A percentile compares a stretch with the other conserved stretches of the same genome.
Conservation (phyloP, 2,797 vertebrate species). For the Natrix natrix region DNA sequence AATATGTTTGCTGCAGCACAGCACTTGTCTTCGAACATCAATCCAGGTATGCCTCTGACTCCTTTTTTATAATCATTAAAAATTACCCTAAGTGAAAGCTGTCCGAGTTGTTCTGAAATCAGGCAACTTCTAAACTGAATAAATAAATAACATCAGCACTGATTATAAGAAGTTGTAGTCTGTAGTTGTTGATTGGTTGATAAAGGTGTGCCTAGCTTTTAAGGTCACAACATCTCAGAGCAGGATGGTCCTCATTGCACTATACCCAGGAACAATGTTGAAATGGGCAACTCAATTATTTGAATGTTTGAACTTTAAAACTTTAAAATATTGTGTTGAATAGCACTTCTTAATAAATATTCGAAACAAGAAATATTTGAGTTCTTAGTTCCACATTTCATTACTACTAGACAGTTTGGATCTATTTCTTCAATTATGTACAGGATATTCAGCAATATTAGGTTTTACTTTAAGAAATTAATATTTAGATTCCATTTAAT, state of each 20-base stretch:
- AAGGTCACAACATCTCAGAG: background rate
- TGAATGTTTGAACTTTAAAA: background rate
- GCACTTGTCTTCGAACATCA: slow-evolving; percentile 77
- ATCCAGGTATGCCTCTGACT: slow-evolving; percentile 75
- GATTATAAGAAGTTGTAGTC: background rate
- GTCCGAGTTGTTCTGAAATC: background rate
- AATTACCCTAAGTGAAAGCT: background rate
- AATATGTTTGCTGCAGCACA: slow-evolving; percentile 87
- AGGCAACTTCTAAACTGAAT: background rate
- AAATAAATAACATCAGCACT: background rate
- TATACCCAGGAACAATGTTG: background rate
- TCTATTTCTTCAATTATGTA: background rate
- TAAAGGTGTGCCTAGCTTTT: background rate
- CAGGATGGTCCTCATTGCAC: background rate
- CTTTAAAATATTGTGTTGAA: background rate
- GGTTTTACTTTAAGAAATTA: background rate
- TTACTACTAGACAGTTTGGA: background rate
- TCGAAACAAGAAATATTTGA: background rate
- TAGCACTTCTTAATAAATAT: background rate
- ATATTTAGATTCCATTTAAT: background rate
- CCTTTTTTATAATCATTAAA: background rate
- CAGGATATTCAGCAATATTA: background rate
- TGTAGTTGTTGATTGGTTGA: background rate
- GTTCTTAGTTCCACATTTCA: background rate
- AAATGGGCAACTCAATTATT: background rate